These are phyloP conservation scores for Megaleporinus macrocephalus DNA, from an alignment of 2,113 vertebrate species.

Conservation along the genomic window DNA sequence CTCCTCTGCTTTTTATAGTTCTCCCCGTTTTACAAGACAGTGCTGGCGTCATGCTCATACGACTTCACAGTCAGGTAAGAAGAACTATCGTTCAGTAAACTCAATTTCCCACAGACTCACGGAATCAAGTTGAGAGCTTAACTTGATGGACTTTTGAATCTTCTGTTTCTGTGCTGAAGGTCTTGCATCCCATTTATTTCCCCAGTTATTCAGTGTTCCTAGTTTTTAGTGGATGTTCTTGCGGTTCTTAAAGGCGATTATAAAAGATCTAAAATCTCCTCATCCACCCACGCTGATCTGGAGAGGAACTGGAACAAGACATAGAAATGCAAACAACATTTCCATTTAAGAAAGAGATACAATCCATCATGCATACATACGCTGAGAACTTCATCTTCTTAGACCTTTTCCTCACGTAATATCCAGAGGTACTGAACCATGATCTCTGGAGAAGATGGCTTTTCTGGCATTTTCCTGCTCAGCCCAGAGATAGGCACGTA, in stretches of 20 bases:
- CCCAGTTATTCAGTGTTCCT: not conserved
- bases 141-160: not conserved
- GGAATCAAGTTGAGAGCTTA: not conserved
- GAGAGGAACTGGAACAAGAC: not conserved
- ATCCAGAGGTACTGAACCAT: slow-evolving; percentile 21
- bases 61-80: slow-evolving; percentile 96
- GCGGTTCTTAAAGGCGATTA: not conserved
- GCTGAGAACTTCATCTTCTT: not conserved
- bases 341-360: slow-evolving; percentile 7
- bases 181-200: not conserved
- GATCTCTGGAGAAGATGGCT: not conserved
- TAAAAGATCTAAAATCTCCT: not conserved
- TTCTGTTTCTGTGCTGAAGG: not conserved
- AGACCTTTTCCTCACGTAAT: slow-evolving; percentile 18
- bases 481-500: not conserved
- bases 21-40: slow-evolving; percentile 85
- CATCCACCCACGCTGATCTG: not conserved
- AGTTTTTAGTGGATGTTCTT: not conserved
- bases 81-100: not conserved
- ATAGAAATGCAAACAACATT: not conserved
- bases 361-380: slow-evolving; percentile 13
- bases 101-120: not conserved
- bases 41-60: slow-evolving; percentile 94
- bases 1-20: slow-evolving; percentile 79
- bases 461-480: slow-evolving; percentile 19